A percentile compares a stretch with the other conserved stretches of the same genome.
Evolutionary conservation across 2,797 vertebrate genomes (phyloP).

Genomic region (Chelon labrosus): DNA sequence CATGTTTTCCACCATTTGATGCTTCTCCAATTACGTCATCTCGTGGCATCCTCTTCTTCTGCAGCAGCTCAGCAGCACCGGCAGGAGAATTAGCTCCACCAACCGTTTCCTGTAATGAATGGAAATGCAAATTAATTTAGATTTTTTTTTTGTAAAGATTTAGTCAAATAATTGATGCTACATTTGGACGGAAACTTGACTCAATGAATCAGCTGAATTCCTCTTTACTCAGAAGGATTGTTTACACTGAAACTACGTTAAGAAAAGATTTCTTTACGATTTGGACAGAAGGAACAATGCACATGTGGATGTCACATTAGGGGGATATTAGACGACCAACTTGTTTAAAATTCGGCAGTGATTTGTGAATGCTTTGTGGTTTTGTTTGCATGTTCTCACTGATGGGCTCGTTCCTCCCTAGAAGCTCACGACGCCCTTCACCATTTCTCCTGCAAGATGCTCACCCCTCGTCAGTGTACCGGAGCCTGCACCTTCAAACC

Average conservation of each 20-base stretch:
- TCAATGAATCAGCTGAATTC: too few species aligned
- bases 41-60: not conserved
- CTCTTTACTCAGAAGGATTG: not conserved
- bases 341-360: not conserved
- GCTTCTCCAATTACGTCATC: slow-evolving; percentile 15
- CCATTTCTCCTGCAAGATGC: slow-evolving; percentile 97
- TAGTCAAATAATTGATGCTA: not conserved
- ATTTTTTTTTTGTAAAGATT: not conserved
- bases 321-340: not conserved
- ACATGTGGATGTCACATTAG: not conserved
- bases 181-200: too few species aligned
- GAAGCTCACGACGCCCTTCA: slow-evolving; percentile 94
- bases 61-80: not conserved
- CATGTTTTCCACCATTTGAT: not conserved
- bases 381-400: slow-evolving; percentile 63
- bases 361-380: not conserved
- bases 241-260: slow-evolving; percentile 1
- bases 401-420: slow-evolving; percentile 80
- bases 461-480: slow-evolving; percentile 93
- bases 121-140: not conserved
- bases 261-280: not conserved
- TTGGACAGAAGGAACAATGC: not conserved
- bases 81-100: slow-evolving; percentile 7
- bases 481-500: slow-evolving; percentile 96
- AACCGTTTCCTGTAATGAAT: slow-evolving; percentile 12